Conservation (phyloP, 2,888 invertebrate species). For the Drosophila seclusa region DNA sequence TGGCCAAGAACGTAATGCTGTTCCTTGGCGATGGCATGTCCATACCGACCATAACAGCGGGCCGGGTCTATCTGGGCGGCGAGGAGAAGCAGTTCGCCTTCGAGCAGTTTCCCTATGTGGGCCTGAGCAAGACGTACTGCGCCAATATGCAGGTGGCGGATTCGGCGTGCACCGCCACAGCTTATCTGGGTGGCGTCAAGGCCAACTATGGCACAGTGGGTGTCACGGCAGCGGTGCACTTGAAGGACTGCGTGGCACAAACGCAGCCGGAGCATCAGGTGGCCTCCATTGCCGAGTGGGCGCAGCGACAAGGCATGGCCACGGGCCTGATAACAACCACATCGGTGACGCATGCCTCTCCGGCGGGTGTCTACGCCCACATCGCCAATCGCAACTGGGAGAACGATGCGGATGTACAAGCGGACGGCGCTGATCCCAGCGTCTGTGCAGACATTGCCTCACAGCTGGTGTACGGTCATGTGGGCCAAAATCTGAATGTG, state of each 20-base stretch:
- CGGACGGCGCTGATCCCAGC: conserved; percentile 85
- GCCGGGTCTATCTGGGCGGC: conserved; percentile 91
- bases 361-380: conserved; percentile 91
- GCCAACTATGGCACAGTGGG: conserved; percentile 92
- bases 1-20: conserved; percentile 88
- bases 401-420: conserved; percentile 87
- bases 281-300: conserved; percentile 89
- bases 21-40: conserved; percentile 95
- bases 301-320: conserved; percentile 88
- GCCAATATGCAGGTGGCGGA: conserved; percentile 92
- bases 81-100: conserved; percentile 91
- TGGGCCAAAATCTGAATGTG: conserved; percentile 90
- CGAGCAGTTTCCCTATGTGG: conserved; percentile 91
- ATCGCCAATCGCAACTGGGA: conserved; percentile 91
- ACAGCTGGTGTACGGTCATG: conserved; percentile 88
- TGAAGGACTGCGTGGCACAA: conserved; percentile 89
- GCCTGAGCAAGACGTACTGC: conserved; percentile 92
- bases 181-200: conserved; percentile 92
- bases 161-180: conserved; percentile 93
- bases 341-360: conserved; percentile 92
- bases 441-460: conserved; percentile 90
- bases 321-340: conserved; percentile 91
- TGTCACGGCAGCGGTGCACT: conserved; percentile 88
- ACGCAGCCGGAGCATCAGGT: conserved; percentile 87
- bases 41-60: conserved; percentile 91